Percentiles rank a stretch among this genome's conserved stretches.
Evolutionary conservation across 1,140 invertebrate species (phyloP).

Genomic region (Eumaeus atala): DNA sequence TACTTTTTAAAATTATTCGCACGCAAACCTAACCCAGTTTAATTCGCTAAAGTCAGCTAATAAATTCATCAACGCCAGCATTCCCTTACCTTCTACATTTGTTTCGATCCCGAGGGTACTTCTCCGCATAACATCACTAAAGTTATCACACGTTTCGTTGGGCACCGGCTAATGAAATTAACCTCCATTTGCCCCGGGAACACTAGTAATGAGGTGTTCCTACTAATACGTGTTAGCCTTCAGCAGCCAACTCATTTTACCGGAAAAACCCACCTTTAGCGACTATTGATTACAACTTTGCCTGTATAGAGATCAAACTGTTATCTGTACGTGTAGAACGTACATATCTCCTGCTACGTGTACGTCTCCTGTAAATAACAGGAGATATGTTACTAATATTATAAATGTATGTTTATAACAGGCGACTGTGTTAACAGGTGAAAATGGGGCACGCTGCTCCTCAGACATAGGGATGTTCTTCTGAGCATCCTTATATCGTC

Average conservation of each 20-base stretch:
- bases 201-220: slow-evolving; percentile 64
- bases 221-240: slow-evolving; percentile 48
- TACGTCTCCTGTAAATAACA: too few species aligned
- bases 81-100: slow-evolving; percentile 39
- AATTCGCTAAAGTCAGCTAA: slow-evolving; percentile 26
- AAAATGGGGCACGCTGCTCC: too few species aligned
- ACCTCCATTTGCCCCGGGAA: slow-evolving; percentile 57
- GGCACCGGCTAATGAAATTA: slow-evolving; percentile 68
- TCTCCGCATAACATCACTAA: slow-evolving; percentile 64
- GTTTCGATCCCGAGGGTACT: slow-evolving; percentile 51
- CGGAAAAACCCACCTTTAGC: not conserved
- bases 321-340: too few species aligned
- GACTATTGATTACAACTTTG: not conserved
- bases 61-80: slow-evolving; percentile 35
- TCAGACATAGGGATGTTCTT: too few species aligned
- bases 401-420: too few species aligned
- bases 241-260: slow-evolving; percentile 23
- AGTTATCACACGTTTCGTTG: slow-evolving; percentile 73
- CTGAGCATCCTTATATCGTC: too few species aligned
- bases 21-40: slow-evolving; percentile 14
- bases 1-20: not conserved
- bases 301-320: too few species aligned
- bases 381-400: too few species aligned
- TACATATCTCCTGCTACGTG: too few species aligned
- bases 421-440: too few species aligned